phyloP scores from a whole-genome alignment of 2,888 invertebrate genomes.

The Tigriopus californicus region DNA sequence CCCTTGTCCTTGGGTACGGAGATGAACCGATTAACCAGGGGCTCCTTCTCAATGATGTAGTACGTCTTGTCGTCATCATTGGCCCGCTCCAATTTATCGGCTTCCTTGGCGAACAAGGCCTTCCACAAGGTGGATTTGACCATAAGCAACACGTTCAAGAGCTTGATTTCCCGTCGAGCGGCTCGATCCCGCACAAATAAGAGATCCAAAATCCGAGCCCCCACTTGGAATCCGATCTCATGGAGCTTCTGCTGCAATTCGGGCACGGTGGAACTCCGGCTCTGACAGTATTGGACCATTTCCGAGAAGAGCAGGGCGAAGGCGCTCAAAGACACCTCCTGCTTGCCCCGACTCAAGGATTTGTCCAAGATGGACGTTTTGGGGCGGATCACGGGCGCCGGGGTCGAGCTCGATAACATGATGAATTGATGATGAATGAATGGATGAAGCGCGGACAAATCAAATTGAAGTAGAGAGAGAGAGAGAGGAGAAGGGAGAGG shows the following conservation, averaged over 20 bases:
- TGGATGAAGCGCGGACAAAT: no score
- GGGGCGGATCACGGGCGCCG: constrained; percentile 29
- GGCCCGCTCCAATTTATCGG: constrained; percentile 92
- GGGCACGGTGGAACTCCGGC: constrained; percentile 33
- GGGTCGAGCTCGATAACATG: not conserved
- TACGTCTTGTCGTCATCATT: constrained; percentile 96
- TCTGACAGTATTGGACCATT: constrained; percentile 90
- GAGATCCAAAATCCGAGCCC: constrained; percentile 74
- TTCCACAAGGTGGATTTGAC: constrained; percentile 95
- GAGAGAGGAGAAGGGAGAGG: no score
- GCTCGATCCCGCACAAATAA: constrained; percentile 82
- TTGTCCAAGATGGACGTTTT: constrained; percentile 70
- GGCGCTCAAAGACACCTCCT: constrained; percentile 69
- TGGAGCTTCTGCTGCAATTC: constrained; percentile 32
- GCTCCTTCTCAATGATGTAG: constrained; percentile 95
- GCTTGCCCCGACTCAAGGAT: constrained; percentile 69
- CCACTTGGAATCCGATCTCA: constrained; percentile 37
- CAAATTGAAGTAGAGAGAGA: no score
- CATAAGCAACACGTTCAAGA: constrained; percentile 82
- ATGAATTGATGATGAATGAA: no score
- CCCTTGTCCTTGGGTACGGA: constrained; percentile 96
- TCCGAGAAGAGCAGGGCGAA: constrained; percentile 93
- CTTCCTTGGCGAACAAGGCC: constrained; percentile 90
- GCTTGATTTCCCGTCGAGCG: constrained; percentile 81
- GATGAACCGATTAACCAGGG: constrained; percentile 86